Conservation (phyloP, 2,797 vertebrate genomes). For the Microctenopoma lineatum region DNA sequence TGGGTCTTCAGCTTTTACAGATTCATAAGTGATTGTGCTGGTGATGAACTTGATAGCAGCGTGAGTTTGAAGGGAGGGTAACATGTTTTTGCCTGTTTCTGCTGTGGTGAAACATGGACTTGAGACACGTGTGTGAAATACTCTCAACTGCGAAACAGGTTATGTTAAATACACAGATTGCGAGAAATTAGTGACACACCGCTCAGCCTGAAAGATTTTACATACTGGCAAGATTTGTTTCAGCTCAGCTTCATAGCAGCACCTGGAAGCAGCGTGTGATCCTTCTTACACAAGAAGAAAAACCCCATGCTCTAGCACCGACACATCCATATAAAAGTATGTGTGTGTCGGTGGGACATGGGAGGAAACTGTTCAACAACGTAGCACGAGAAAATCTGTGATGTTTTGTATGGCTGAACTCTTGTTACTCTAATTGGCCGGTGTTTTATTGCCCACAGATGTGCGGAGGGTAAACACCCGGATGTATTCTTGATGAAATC, state of each 20-base stretch:
- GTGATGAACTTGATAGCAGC: slow-evolving; percentile 33
- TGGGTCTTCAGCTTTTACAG: background rate
- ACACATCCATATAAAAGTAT: background rate
- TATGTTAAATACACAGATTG: no score
- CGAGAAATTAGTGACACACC: background rate
- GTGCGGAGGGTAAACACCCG: slow-evolving; percentile 56
- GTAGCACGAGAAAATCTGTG: background rate
- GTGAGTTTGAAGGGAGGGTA: slow-evolving; percentile 13
- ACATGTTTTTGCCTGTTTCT: slow-evolving; percentile 39
- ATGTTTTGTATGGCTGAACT: slow-evolving; percentile 41
- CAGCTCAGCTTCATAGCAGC: background rate
- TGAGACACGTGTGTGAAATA: background rate
- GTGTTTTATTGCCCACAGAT: slow-evolving; percentile 68
- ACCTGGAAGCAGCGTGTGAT: background rate
- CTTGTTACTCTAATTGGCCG: slow-evolving; percentile 53
- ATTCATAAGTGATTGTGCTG: slow-evolving; percentile 35
- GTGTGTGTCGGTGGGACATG: background rate
- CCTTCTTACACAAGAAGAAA: background rate
- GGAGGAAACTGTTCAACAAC: no score
- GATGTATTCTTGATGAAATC: no score
- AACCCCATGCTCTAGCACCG: no score
- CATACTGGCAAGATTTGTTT: slow-evolving; percentile 1
- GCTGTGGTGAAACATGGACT: background rate
- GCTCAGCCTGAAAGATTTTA: background rate
- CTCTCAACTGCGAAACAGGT: background rate